These are phyloP conservation scores for Diplosoma virens DNA, from an alignment of 23 tunicate genomes.

Conservation along the genomic window DNA sequence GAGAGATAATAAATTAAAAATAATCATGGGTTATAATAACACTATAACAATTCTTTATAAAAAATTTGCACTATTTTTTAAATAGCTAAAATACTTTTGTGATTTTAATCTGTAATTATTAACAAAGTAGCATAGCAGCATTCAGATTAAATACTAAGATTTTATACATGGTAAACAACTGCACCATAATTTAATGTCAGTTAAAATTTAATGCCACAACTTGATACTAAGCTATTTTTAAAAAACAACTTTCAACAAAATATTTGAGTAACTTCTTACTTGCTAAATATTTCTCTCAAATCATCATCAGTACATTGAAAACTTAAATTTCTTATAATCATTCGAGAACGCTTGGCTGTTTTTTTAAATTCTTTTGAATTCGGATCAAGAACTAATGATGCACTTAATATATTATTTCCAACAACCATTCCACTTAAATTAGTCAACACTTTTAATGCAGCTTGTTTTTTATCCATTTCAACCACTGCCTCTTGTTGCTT, in stretches of 20 bases:
- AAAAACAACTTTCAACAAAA: no score
- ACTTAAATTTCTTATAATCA: constrained; percentile 81
- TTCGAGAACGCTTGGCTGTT: constrained; percentile 63
- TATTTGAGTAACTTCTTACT: constrained; percentile 24
- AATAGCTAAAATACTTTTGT: not conserved
- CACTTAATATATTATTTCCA: constrained; percentile 34
- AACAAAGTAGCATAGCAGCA: not conserved
- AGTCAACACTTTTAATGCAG: constrained; percentile 63
- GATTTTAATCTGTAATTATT: not conserved
- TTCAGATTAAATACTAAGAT: no score
- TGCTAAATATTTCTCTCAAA: constrained; percentile 51
- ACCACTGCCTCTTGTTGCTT: constrained; percentile 16
- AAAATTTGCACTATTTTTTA: no score
- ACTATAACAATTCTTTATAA: no score
- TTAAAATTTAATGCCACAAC: not conserved
- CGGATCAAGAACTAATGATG: constrained; percentile 30
- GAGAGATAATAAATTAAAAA: no score
- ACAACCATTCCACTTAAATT: constrained; percentile 36
- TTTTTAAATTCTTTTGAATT: constrained; percentile 55
- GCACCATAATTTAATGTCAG: no score
- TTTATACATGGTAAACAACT: no score
- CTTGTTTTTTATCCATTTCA: constrained; percentile 44
- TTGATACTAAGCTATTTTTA: not conserved
- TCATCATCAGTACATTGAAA: constrained; percentile 71
- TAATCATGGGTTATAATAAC: no score